A percentile compares a stretch with the other conserved stretches of the same genome.
phyloP scores from a whole-genome alignment of 2,113 vertebrate genomes.

The Osmerus mordax region DNA sequence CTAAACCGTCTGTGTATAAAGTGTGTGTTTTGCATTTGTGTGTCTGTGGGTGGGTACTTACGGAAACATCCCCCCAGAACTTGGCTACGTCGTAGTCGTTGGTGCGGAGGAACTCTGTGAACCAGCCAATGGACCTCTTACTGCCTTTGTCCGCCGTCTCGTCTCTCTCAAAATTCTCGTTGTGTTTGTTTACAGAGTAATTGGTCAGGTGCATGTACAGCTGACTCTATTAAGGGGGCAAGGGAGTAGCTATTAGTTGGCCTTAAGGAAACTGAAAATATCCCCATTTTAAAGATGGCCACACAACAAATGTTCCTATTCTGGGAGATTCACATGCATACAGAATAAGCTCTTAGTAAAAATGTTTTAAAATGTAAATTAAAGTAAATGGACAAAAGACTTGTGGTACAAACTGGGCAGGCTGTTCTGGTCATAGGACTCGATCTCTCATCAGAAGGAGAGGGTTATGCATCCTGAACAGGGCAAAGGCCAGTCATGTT shows the following conservation, averaged over 20 bases:
- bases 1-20: constrained; percentile 2
- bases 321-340: too few species aligned
- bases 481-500: constrained; percentile 44
- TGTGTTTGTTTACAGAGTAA: constrained; percentile 99
- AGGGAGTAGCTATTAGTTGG: neutral
- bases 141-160: constrained; percentile 96
- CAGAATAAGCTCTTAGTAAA: too few species aligned
- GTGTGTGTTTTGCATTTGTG: constrained; percentile 1
- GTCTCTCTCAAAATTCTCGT: constrained; percentile 91
- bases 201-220: constrained; percentile 98
- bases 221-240: constrained; percentile 79
- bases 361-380: too few species aligned
- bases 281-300: too few species aligned
- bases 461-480: neutral
- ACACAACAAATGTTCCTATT: too few species aligned
- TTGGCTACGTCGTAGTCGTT: constrained; percentile 92
- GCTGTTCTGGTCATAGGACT: neutral
- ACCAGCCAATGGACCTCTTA: constrained; percentile 97
- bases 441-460: neutral
- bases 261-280: too few species aligned
- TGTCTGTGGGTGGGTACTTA: constrained; percentile 58
- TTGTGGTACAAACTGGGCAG: too few species aligned
- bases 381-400: too few species aligned
- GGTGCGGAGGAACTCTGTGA: constrained; percentile 92
- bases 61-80: constrained; percentile 97